Evolutionary conservation across 2,113 vertebrate species (phyloP), one percentile per base, ranked within the genome.

Genomic region (Hepsetus odoe): DNA sequence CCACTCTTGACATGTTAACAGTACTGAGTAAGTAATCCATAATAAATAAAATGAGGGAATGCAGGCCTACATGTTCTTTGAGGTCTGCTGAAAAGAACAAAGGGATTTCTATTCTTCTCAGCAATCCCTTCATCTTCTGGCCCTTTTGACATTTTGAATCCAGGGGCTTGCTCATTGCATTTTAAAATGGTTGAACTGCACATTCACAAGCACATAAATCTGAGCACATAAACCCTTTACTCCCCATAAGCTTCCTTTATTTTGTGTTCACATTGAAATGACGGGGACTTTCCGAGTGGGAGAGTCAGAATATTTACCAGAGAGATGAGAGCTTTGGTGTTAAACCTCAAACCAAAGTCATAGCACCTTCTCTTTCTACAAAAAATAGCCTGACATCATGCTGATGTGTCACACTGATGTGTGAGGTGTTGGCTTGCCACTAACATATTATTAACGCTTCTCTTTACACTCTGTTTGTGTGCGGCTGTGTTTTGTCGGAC

Each of bases 381-480:
- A 49, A 20, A 49, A 46, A 61, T 1, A 7, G 16, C 46, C 28
- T 76, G 22, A 42, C 14, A 4, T 67, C 46, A 61, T 26, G 5
- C 18, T 18, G 30, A 53, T 53, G 42, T 69, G 42, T 46, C 28
- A 69, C 13, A 38, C 4, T 72, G 14, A 14, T 1, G 16, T 59
- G 49, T 67, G 40, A 77, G 46, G 38, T 33, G 44, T 3, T 73
- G 75, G 55, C 38, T 67, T 26, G 38, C 26, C 26, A 46, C 38
- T n/a, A 35, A 10, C 16, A 7, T 74, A 61, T 68, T 68, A 55
- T 74, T 68, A 75, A 53, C 33, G 73, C 77, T 70, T 28, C 30
- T 28, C 80, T 75, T 75, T 51, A 55, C 58, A 22, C 70, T 73
- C 30, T 16, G 22, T 65, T 72, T 46, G 75, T 84, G 22, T 51